phyloP scores from a whole-genome alignment of 2,797 vertebrate genomes.

The Urosaurus nigricauda region DNA sequence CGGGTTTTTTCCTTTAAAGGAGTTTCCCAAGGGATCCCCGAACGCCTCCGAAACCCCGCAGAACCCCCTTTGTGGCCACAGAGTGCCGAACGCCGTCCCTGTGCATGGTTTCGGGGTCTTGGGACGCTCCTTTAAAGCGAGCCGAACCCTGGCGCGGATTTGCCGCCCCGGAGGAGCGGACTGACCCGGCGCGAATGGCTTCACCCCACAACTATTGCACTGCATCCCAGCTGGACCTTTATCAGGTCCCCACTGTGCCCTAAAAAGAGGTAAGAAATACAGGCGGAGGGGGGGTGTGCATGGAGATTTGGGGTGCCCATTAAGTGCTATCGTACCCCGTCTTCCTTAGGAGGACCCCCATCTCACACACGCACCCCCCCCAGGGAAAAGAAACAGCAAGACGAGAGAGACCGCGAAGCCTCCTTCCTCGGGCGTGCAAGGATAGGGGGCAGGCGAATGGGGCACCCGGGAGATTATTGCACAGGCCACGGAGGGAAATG shows the following conservation, averaged over 20 bases:
- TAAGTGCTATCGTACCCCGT: not conserved
- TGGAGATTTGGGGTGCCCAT: not conserved
- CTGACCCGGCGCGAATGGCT: constrained; percentile 57
- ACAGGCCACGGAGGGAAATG: not conserved
- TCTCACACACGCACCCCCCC: not conserved
- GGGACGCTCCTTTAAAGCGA: too few relatives aligned
- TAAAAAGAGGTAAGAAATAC: not conserved
- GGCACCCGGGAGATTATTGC: not conserved
- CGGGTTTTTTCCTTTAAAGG: too few relatives aligned
- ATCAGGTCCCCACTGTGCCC: not conserved
- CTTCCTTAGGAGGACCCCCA: not conserved
- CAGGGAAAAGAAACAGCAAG: not conserved
- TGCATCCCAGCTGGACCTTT: constrained; percentile 55
- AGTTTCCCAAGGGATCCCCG: too few relatives aligned
- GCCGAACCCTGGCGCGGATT: too few relatives aligned
- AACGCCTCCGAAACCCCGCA: not conserved
- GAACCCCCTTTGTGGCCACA: too few relatives aligned
- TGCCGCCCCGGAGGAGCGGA: too few relatives aligned
- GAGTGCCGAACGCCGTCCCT: too few relatives aligned
- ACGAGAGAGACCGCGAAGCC: not conserved
- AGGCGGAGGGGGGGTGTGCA: too few relatives aligned
- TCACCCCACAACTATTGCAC: constrained; percentile 73
- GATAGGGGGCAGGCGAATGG: not conserved
- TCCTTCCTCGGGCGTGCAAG: not conserved
- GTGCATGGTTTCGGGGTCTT: too few relatives aligned